phyloP scores from a whole-genome alignment of 2,888 invertebrate species.

The Troides helena region DNA sequence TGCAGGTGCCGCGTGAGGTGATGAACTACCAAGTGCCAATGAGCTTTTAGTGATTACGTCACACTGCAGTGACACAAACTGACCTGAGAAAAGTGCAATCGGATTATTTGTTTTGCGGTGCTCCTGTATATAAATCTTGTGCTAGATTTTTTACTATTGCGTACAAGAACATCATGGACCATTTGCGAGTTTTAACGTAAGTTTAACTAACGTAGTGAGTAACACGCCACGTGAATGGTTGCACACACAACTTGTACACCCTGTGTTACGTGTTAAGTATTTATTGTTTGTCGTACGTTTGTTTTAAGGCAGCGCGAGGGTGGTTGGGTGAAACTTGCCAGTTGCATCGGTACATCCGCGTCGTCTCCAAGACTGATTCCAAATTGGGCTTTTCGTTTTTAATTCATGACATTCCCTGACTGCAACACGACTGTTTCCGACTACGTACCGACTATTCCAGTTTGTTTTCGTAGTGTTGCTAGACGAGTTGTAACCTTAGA shows the following conservation, averaged over 20 bases:
- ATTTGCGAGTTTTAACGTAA: conserved; percentile 56
- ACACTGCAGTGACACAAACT: conserved; percentile 50
- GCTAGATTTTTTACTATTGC: conserved; percentile 78
- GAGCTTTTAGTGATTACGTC: conserved; percentile 64
- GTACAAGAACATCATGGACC: conserved; percentile 71
- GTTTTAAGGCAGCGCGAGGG: conserved; percentile 39
- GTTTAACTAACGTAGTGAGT: conserved; percentile 31
- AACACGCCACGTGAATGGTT: conserved; percentile 14
- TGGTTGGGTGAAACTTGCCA: conserved; percentile 50
- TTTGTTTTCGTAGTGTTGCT: conserved; percentile 48
- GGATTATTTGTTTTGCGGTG: conserved; percentile 68
- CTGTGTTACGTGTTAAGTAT: conserved; percentile 66
- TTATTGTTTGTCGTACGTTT: conserved; percentile 60
- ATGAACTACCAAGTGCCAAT: conserved; percentile 66
- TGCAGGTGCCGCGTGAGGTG: conserved; percentile 36
- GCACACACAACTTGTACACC: conserved; percentile 9
- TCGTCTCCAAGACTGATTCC: conserved; percentile 77
- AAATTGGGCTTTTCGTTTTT: conserved; percentile 52
- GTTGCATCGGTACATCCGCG: conserved; percentile 50
- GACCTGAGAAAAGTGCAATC: conserved; percentile 44
- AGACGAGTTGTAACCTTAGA: conserved; percentile 48
- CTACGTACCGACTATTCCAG: conserved; percentile 26
- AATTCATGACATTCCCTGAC: conserved; percentile 66
- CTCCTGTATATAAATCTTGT: conserved; percentile 75
- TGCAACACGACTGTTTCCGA: conserved; percentile 32